Conservation (phyloP, 2,797 vertebrate genomes). For the Gouania willdenowi region DNA sequence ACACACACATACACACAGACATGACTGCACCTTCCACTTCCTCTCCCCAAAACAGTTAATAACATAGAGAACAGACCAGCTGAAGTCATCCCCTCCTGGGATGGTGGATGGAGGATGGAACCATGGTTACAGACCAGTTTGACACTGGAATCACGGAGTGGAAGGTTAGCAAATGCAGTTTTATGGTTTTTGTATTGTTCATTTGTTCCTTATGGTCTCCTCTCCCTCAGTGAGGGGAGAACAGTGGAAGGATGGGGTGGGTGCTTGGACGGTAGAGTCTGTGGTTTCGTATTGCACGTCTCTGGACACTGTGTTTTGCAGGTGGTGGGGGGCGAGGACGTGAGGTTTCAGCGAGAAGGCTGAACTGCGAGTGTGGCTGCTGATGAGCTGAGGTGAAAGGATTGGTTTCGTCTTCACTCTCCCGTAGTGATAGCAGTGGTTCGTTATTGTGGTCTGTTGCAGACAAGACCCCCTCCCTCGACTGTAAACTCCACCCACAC, state of each 20-base stretch:
- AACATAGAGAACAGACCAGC: conserved; percentile 51
- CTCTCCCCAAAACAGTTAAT: conserved; percentile 49
- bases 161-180: conserved; percentile 50
- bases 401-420: conserved; percentile 60
- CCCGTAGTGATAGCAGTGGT: conserved; percentile 73
- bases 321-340: conserved; percentile 15
- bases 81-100: conserved; percentile 67
- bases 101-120: conserved; percentile 37
- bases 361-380: conserved; percentile 40
- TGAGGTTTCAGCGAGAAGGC: conserved; percentile 45
- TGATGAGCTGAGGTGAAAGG: conserved; percentile 56
- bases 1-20: neutral
- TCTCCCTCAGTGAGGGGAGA: conserved; percentile 31
- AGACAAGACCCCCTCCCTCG: conserved; percentile 18
- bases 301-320: conserved; percentile 62
- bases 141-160: conserved; percentile 35
- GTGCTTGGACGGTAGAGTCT: conserved; percentile 74
- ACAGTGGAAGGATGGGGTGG: conserved; percentile 62
- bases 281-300: conserved; percentile 80
- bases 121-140: conserved; percentile 51
- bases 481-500: neutral
- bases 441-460: conserved; percentile 48
- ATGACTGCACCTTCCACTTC: conserved; percentile 6
- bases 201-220: conserved; percentile 42
- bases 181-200: conserved; percentile 32